Evolutionary conservation across 2,888 invertebrate genomes (phyloP), one percentile per base, ranked within the genome.

Genomic region (Drosophila anomalipes): DNA sequence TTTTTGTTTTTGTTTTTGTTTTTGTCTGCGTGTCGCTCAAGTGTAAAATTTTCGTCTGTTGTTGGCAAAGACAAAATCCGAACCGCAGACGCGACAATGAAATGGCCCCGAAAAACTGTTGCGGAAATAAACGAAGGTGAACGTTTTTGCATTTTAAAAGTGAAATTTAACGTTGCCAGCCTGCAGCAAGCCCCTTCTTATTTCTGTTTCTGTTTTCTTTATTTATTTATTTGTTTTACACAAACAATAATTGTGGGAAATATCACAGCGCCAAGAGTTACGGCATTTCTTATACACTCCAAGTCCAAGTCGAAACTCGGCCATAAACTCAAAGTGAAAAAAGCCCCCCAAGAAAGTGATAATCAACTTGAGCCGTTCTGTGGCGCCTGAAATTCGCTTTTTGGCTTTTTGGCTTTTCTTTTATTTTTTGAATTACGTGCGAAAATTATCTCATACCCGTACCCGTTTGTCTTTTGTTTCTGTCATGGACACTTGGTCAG

Each of bases 51-150:
- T 83, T 74, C 71, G 72, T 32, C 22, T 19, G 52, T 16, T 30
- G 30, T 16, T 30, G 30, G 52, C 30, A 14, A 44, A 47, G 58
- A 32, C 28, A 74, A 70, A 77, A 61, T 28, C 35, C 32, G 52
- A 69, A n/a, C 62, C 65, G 44, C 58, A 62, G 60, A 74, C 58
- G 83, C 85, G 82, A 77, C 77, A 85, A 77, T 76, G 79, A 81
- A 70, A 62, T 59, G 32, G 10, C 67, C 66, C 37, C 60, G 69
- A 72, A 84, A 81, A 73, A 62, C 81, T 68, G 71, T 87, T 79
- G 89, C 90, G 88, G 89, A 88, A 90, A 90, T 88, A 86, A 88
- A 76, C 88, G 90, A 90, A 90, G 88, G 90, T 88, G 89, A 88
- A 86, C 82, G 82, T 57, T 71, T 86, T 89, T 81, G 86, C 89